Evolutionary conservation across 2,113 vertebrate genomes (phyloP), one percentile per base, ranked within the genome.

Genomic region (Seriola dumerili): DNA sequence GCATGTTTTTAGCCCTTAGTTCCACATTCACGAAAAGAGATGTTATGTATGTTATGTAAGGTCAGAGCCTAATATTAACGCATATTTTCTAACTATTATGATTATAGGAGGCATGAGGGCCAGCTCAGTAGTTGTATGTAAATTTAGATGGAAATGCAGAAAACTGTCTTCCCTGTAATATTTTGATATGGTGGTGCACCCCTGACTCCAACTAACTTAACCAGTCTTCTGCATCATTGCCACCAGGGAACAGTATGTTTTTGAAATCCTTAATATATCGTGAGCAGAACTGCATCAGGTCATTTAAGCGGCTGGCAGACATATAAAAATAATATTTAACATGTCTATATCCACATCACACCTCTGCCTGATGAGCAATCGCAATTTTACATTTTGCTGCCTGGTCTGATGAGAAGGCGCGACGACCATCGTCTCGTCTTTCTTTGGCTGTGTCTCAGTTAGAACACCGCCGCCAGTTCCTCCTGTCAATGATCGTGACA

Each of bases 321-420:
- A 4, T 16, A 29, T 40, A 78, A 21, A 75, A 59, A 12, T 52
- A 12, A 67, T 44, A n/a, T 48, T 57, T 21, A 57, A 77, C 32
- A 66, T 78, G 64, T 72, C 40, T 73, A 29, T 29, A 29, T 29
- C 29, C 29, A 29, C 29, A 29, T 68, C 71, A 89, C 81, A 81
- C 70, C 55, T 81, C 74, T 59, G 64, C 52, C 40, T 58, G 67
- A 87, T 82, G 78, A 84, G 54, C 72, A 59, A 64, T 84, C 42
- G 3, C 48, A 69, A 2, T 63, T 72, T 68, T 78, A 16, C 59
- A 70, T 59, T 65, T 77, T 42, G 42, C 50, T 46, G n/a, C 71
- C 25, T 23, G 66, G 25, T 66, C 61, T 36, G 71, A 50, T 50
- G 46, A 69, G 57, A 66, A 57, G 42, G 70, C 67, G 55, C 1